Base-by-base conservation (phyloP, 1,140 invertebrate species). In the Heliothis virescens region DNA sequence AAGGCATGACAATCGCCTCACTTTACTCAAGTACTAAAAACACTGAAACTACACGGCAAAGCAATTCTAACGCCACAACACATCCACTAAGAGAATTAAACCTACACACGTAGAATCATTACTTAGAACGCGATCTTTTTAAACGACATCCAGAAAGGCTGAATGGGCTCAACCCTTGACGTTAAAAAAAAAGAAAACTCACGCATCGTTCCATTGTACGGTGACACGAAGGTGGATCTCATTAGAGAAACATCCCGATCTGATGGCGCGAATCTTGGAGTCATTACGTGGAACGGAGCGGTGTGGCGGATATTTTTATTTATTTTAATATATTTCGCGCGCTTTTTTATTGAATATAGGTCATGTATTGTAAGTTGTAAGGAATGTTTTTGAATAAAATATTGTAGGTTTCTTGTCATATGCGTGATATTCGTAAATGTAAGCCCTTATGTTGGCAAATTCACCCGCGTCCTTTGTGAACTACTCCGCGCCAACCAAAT, bases 21-120 rank as follows among this genome's bases (percentile, higher is more conserved):
- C 34, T 41, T 41, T 41, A 12, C 69, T 57, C 67, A 73, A n/a
- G 21, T 73, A 47, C 34, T 15, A 1, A 3, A 11, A 47, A 29
- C 55, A 48, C 18, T 59, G 5, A 26, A n/a, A 26, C 21, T 26
- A 41, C 34, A 41, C 34, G 34, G 34, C 34, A 34, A 74, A 74
- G 21, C 16, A 60, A 60, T 65, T 29, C 16, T 53, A 3, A 11
- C 18, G 10, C 2, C 50, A 74, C 47, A 82, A 89, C 86, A 87
- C 87, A 87, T 83, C 86, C 91, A 93, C 90, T 93, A 92, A 91
- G 90, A 83, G 91, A 90, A 93, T 93, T 93, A 93, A 92, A 92
- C 89, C 86, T 80, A 86, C 84, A 89, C 79, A 65, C 52, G 88
- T 86, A 85, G 87, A 86, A 91, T 92, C 91, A 93, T 93, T 93